Conservation (phyloP, 1,140 invertebrate species). For the Myzus persicae region DNA sequence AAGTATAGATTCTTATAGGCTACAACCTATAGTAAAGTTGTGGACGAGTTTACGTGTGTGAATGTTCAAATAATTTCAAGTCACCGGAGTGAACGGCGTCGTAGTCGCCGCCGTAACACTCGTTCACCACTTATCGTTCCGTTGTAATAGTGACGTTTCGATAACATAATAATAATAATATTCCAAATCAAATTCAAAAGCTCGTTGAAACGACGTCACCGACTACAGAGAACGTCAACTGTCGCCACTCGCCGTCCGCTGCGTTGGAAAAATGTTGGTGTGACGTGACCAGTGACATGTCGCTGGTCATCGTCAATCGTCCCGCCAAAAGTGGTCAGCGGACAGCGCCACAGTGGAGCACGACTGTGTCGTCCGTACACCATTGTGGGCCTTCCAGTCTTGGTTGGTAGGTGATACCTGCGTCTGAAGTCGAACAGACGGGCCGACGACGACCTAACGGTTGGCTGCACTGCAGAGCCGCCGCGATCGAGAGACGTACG, state of each 20-base stretch:
- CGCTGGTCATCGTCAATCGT: not conserved
- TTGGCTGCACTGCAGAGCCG: not conserved
- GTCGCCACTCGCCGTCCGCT: too few relatives aligned
- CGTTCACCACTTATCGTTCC: not conserved
- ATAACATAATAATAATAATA: not conserved
- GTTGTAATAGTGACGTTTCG: not conserved
- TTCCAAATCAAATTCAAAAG: not conserved
- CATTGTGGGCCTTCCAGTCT: not conserved
- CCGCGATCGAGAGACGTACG: not conserved
- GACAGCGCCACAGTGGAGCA: too few relatives aligned
- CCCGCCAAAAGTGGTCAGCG: not conserved
- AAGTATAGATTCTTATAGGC: not conserved
- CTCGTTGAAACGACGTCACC: not conserved
- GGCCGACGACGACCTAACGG: not conserved
- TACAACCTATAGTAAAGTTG: not conserved
- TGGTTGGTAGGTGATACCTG: too few relatives aligned
- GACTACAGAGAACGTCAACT: not conserved
- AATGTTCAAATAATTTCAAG: not conserved
- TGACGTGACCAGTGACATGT: not conserved
- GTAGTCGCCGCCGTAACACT: too few relatives aligned
- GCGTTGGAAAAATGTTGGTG: not conserved
- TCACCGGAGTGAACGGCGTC: not conserved
- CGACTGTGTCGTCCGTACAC: too few relatives aligned
- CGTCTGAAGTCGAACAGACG: not conserved
- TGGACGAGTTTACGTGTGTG: not conserved